Evolutionary conservation across 2,113 vertebrate genomes (phyloP).

Genomic region (Myodes glareolus): DNA sequence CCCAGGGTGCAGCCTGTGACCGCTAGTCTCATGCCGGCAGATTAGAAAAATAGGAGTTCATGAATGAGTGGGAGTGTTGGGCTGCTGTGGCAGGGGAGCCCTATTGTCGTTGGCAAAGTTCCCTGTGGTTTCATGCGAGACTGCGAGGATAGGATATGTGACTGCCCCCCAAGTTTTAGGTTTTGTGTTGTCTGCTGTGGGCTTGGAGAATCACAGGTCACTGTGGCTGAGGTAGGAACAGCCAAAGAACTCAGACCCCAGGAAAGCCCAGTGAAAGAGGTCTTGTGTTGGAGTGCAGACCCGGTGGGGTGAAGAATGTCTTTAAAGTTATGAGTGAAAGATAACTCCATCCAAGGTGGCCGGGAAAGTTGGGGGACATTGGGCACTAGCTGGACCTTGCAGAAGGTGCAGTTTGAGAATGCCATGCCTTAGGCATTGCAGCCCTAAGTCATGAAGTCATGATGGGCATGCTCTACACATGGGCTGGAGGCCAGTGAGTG

Average conservation of each 20-base stretch:
- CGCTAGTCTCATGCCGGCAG: not conserved
- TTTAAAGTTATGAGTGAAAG: not conserved
- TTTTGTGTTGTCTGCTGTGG: not conserved
- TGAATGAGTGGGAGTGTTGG: not conserved
- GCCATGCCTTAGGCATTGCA: too few species aligned
- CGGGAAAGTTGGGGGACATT: too few species aligned
- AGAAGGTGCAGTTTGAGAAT: not conserved
- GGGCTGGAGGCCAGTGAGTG: not conserved
- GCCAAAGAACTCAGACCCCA: not conserved
- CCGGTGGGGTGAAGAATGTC: not conserved
- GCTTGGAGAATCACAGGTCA: not conserved
- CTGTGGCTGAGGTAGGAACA: not conserved
- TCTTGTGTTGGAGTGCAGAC: not conserved
- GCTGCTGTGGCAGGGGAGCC: not conserved
- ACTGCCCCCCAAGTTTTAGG: not conserved
- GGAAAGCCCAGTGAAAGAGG: not conserved
- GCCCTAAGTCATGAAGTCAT: not conserved
- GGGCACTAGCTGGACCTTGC: not conserved
- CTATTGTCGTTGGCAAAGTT: not conserved
- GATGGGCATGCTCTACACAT: not conserved
- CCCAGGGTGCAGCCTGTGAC: not conserved
- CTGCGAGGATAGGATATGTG: not conserved
- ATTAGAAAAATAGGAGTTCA: not conserved
- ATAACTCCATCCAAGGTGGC: not conserved
- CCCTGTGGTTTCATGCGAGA: not conserved